A percentile compares a stretch with the other conserved stretches of the same genome.
Evolutionary conservation across 2,113 vertebrate species (phyloP).

Genomic region (Notarius quadriscutis): DNA sequence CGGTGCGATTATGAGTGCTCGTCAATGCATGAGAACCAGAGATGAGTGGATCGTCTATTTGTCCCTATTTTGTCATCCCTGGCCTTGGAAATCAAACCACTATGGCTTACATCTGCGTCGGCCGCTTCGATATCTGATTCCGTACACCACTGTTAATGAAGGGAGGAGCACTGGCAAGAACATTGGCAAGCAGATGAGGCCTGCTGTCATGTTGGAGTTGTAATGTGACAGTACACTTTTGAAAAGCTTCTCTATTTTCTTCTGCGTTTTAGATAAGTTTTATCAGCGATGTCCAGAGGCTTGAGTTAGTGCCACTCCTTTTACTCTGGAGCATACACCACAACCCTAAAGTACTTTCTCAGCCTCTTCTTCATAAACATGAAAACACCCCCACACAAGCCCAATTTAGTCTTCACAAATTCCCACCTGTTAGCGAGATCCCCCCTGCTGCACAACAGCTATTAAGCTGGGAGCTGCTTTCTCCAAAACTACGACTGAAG

Average conservation of each 20-base stretch:
- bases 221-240: constrained; percentile 27
- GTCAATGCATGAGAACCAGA: constrained; percentile 69
- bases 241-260: constrained; percentile 12
- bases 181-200: not conserved
- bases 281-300: constrained; percentile 59
- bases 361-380: not conserved
- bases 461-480: not conserved
- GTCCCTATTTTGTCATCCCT: constrained; percentile 70
- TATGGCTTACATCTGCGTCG: constrained; percentile 61
- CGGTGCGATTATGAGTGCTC: constrained; percentile 67
- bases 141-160: not conserved
- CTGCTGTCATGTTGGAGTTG: not conserved
- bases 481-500: not conserved
- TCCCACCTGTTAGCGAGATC: not conserved
- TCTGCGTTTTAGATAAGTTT: constrained; percentile 59
- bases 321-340: constrained; percentile 39
- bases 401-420: constrained; percentile 12
- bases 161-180: too few species aligned
- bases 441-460: not conserved
- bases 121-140: constrained; percentile 58
- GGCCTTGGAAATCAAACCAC: constrained; percentile 69
- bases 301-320: constrained; percentile 56
- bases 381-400: not conserved
- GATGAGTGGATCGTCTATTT: constrained; percentile 77
- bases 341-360: not conserved